Percentiles rank a stretch among this genome's conserved stretches.
Evolutionary conservation across 2,888 invertebrate species (phyloP).

Genomic region (Rhabditoides inermis): DNA sequence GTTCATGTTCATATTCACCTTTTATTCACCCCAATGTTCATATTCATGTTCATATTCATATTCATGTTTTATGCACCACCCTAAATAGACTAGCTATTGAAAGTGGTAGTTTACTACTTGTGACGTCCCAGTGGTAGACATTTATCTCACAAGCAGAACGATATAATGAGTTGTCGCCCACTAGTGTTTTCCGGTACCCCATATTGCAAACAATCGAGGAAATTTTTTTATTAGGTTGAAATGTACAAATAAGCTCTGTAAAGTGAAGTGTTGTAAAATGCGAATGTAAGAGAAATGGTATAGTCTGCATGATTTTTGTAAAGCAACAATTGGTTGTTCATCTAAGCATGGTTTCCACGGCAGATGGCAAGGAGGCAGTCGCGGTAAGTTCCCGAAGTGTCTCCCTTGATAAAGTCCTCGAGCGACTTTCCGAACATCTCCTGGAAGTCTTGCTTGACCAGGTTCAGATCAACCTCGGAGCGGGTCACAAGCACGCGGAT

Average conservation of each 20-base stretch:
- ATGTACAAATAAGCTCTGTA: neutral
- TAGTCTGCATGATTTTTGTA: neutral
- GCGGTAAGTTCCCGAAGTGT: slow-evolving; percentile 42
- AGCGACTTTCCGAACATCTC: slow-evolving; percentile 34
- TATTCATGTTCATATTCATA: too few relatives aligned
- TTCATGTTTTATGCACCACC: too few relatives aligned
- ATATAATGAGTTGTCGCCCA: too few relatives aligned
- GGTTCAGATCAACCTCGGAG: slow-evolving; percentile 65
- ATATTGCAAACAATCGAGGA: too few relatives aligned
- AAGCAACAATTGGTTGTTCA: neutral
- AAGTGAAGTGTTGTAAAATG: neutral
- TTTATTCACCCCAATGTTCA: too few relatives aligned
- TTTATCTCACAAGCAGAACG: too few relatives aligned
- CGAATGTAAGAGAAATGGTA: neutral
- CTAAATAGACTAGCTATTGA: too few relatives aligned
- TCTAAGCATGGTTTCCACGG: slow-evolving; percentile 31
- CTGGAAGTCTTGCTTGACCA: slow-evolving; percentile 72
- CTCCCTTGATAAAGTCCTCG: slow-evolving; percentile 31
- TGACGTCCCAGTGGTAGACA: too few relatives aligned
- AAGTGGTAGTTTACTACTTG: too few relatives aligned
- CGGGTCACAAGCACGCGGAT: slow-evolving; percentile 46
- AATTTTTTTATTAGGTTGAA: neutral
- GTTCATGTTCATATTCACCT: too few relatives aligned
- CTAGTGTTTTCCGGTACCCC: too few relatives aligned
- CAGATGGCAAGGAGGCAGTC: slow-evolving; percentile 46